These are phyloP conservation scores for Pandemis cinnamomeana DNA, from an alignment of 2,888 invertebrate species.

Conservation along the genomic window DNA sequence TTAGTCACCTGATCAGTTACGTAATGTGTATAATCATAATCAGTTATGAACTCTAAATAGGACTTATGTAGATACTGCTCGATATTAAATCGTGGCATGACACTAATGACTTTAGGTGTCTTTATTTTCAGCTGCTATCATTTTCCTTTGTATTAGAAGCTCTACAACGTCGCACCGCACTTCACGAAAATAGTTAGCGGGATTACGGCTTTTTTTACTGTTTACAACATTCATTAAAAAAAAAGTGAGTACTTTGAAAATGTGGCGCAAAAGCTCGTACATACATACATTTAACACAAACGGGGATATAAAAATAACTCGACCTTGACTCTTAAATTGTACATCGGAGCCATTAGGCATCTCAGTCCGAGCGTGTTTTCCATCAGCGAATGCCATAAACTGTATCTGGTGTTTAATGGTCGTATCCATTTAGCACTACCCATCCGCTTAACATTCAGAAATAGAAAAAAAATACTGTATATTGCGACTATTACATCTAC, in stretches of 20 bases:
- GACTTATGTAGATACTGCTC: slow-evolving; percentile 23
- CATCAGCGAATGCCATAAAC: slow-evolving; percentile 35
- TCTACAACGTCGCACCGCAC: not conserved
- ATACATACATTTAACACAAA: slow-evolving; percentile 21
- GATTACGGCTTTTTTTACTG: slow-evolving; percentile 4
- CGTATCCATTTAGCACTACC: slow-evolving; percentile 13
- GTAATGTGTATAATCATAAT: slow-evolving; percentile 16
- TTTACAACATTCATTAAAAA: slow-evolving; percentile 7
- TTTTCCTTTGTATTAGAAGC: not conserved
- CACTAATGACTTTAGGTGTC: not conserved
- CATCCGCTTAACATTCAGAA: slow-evolving; percentile 3
- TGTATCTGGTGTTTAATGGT: slow-evolving; percentile 39
- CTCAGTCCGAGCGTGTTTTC: slow-evolving; percentile 26
- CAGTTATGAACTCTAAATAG: slow-evolving; percentile 25
- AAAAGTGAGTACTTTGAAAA: slow-evolving; percentile 22
- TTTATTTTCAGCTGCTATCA: not conserved
- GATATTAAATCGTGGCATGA: slow-evolving; percentile 20
- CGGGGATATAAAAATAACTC: slow-evolving; percentile 28
- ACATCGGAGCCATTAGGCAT: slow-evolving; percentile 32
- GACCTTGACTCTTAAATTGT: slow-evolving; percentile 40
- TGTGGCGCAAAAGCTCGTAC: slow-evolving; percentile 30
- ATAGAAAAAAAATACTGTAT: not conserved
- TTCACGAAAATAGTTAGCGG: slow-evolving; percentile 2
- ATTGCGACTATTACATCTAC: not conserved
- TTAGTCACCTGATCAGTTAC: slow-evolving; percentile 35